These are phyloP conservation scores for Entosphenus tridentatus DNA, from an alignment of 2,113 vertebrate species.

Conservation along the genomic window DNA sequence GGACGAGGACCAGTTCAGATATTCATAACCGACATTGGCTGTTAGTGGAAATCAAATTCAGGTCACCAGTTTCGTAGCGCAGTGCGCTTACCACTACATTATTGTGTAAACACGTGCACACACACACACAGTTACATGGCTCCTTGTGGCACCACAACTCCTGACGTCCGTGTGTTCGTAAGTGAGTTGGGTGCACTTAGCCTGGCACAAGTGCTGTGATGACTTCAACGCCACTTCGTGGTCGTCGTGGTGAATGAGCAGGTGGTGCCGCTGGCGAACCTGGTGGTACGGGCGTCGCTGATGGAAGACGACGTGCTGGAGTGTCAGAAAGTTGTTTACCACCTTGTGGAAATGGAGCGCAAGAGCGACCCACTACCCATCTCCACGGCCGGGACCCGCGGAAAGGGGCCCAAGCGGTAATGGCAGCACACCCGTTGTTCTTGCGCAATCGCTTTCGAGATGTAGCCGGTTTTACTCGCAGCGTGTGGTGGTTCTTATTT, in stretches of 20 bases:
- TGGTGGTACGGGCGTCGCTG: constrained; percentile 77
- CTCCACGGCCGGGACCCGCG: constrained; percentile 86
- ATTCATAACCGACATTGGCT: too few relatives aligned
- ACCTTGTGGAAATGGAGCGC: constrained; percentile 93
- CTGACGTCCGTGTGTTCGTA: too few relatives aligned
- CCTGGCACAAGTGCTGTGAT: too few relatives aligned
- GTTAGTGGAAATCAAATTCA: too few relatives aligned
- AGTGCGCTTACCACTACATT: too few relatives aligned
- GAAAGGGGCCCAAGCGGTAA: constrained; percentile 92
- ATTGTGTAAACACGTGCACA: too few relatives aligned
- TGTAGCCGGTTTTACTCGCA: not conserved
- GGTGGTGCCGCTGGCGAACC: constrained; percentile 84
- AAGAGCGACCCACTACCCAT: constrained; percentile 94
- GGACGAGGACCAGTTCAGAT: too few relatives aligned
- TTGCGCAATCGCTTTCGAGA: not conserved
- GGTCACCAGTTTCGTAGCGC: too few relatives aligned
- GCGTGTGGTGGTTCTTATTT: not conserved
- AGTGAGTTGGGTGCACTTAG: too few relatives aligned
- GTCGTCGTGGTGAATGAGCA: constrained; percentile 16
- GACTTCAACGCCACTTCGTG: constrained; percentile 8
- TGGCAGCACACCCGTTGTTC: not conserved
- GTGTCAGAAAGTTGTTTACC: constrained; percentile 92
- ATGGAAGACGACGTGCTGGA: constrained; percentile 84
- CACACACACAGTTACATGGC: too few relatives aligned
- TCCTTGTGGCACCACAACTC: too few relatives aligned